These are phyloP conservation scores for Scaptomyza reducta DNA, from an alignment of 2,888 invertebrate species.

Conservation along the genomic window DNA sequence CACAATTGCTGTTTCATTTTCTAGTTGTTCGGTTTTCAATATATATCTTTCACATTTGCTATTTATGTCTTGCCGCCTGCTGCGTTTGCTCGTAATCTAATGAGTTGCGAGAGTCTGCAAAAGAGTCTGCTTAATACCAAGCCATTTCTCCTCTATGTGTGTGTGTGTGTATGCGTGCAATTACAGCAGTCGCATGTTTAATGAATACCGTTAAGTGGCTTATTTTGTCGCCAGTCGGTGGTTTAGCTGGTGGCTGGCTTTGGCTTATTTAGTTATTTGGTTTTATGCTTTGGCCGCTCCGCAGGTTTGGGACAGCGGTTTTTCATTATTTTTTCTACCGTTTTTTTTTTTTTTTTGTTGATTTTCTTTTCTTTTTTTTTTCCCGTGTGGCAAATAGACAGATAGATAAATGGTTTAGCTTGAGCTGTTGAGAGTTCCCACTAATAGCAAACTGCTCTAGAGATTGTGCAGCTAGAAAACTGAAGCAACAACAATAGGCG, in stretches of 20 bases:
- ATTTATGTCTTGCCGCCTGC: slow-evolving; percentile 45
- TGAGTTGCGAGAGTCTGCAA: slow-evolving; percentile 44
- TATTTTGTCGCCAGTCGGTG: slow-evolving; percentile 67
- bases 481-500: slow-evolving; percentile 17
- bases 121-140: slow-evolving; percentile 30
- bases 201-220: slow-evolving; percentile 76
- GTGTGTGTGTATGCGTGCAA: slow-evolving; percentile 50
- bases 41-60: slow-evolving; percentile 71
- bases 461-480: slow-evolving; percentile 55
- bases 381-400: slow-evolving; percentile 4
- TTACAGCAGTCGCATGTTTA: slow-evolving; percentile 54
- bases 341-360: slow-evolving; percentile 17
- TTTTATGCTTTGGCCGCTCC: slow-evolving; percentile 17
- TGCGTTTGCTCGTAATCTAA: slow-evolving; percentile 64
- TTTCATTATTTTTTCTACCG: slow-evolving; percentile 9
- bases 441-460: slow-evolving; percentile 27
- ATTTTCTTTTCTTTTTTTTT: slow-evolving; percentile 24
- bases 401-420: slow-evolving; percentile 29
- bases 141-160: slow-evolving; percentile 28
- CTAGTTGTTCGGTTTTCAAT: slow-evolving; percentile 50
- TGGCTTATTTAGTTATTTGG: slow-evolving; percentile 54
- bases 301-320: slow-evolving; percentile 18
- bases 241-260: slow-evolving; percentile 39
- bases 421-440: slow-evolving; percentile 22
- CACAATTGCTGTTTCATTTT: slow-evolving; percentile 45